Percentiles rank a stretch among this genome's conserved stretches.
Evolutionary conservation across 2,888 invertebrate genomes (phyloP).

Genomic region (Oxyteleia sp.): DNA sequence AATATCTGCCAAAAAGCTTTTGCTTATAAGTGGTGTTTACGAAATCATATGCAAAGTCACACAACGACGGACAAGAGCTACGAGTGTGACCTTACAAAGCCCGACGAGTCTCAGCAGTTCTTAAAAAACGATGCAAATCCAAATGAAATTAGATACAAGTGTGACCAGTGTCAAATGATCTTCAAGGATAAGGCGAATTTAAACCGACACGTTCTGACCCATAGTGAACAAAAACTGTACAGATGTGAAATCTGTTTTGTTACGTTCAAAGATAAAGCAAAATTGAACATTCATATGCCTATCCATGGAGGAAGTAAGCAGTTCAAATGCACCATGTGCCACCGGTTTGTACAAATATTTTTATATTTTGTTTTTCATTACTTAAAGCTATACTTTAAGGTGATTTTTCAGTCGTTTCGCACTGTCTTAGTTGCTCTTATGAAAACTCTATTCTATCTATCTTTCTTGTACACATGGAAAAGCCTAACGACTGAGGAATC

Average conservation of each 20-base stretch:
- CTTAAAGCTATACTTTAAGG: too few species aligned
- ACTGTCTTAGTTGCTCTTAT: too few species aligned
- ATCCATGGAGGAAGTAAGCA: conserved; percentile 81
- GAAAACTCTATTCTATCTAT: too few species aligned
- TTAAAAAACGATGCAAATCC: conserved; percentile 74
- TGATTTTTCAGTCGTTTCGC: too few species aligned
- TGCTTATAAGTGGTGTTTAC: conserved; percentile 83
- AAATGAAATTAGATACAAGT: conserved; percentile 73
- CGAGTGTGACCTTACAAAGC: conserved; percentile 76
- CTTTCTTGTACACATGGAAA: too few species aligned
- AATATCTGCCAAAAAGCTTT: conserved; percentile 84
- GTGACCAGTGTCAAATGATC: conserved; percentile 79
- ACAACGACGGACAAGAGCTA: conserved; percentile 64
- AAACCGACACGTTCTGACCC: conserved; percentile 81
- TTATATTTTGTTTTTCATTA: too few species aligned
- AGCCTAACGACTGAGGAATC: too few species aligned
- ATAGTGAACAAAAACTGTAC: conserved; percentile 75
- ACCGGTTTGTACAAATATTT: conserved; percentile 72
- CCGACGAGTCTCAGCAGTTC: conserved; percentile 47
- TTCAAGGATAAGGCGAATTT: conserved; percentile 80
- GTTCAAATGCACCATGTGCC: conserved; percentile 84
- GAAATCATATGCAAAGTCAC: conserved; percentile 83
- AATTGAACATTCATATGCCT: conserved; percentile 79
- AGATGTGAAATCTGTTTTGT: conserved; percentile 83
- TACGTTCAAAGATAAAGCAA: conserved; percentile 81